A percentile compares a stretch with the other conserved stretches of the same genome.
Evolutionary conservation across 2,797 vertebrate genomes (phyloP).

Genomic region (Tragopan temminckii): DNA sequence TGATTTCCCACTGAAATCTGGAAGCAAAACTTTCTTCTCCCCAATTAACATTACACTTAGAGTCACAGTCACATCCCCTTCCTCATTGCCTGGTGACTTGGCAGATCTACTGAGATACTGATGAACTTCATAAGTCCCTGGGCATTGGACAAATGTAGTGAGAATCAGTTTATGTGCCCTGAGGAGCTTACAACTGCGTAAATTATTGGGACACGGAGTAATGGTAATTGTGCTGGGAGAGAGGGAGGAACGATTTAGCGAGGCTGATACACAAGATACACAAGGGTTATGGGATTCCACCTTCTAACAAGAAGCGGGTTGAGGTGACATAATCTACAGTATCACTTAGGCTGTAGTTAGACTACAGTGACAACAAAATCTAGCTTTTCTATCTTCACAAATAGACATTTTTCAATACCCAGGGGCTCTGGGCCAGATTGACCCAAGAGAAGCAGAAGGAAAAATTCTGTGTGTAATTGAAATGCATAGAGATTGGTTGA

Average conservation of each 20-base stretch:
- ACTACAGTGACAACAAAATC: background rate
- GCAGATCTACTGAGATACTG: background rate
- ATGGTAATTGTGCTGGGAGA: background rate
- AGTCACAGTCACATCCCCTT: background rate
- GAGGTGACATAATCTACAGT: background rate
- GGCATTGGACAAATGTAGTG: background rate
- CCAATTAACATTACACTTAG: background rate
- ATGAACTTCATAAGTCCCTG: background rate
- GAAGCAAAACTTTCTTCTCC: background rate
- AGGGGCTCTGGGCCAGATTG: background rate
- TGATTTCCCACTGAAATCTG: background rate
- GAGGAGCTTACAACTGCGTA: background rate
- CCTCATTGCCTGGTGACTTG: background rate
- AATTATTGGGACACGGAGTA: background rate
- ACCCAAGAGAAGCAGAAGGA: constrained; percentile 20
- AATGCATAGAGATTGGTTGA: constrained; percentile 47
- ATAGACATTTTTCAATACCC: background rate
- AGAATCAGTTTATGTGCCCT: background rate
- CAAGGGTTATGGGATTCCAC: background rate
- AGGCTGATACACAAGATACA: background rate
- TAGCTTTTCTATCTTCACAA: background rate
- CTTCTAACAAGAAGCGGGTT: background rate
- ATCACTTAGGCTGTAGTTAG: background rate
- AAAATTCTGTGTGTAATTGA: constrained; percentile 24
- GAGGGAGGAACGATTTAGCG: background rate